Conservation (phyloP, 1,140 invertebrate genomes). For the Apis florea region DNA sequence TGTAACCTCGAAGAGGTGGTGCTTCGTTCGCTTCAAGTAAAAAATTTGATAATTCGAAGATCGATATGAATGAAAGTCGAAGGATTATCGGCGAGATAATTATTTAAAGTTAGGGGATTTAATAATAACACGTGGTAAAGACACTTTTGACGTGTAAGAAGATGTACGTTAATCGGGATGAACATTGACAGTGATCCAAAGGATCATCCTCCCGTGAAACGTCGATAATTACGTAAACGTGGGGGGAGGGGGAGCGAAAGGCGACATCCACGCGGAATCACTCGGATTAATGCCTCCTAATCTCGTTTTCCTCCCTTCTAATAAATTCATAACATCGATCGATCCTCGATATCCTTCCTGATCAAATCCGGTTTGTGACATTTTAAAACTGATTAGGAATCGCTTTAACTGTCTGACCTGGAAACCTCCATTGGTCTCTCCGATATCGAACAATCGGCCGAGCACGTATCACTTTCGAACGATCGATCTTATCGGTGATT, state of each 20-base stretch:
- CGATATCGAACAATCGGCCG: not conserved
- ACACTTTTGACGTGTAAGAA: not conserved
- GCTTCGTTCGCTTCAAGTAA: too few relatives aligned
- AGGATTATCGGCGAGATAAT: too few relatives aligned
- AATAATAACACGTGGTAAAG: too few relatives aligned
- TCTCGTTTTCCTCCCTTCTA: slow-evolving; percentile 55
- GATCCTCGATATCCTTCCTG: slow-evolving; percentile 60
- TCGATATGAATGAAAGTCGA: too few relatives aligned
- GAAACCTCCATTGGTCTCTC: slow-evolving; percentile 11
- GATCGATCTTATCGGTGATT: slow-evolving; percentile 15
- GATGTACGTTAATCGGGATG: not conserved
- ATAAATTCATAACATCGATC: slow-evolving; percentile 71
- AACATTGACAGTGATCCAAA: not conserved
- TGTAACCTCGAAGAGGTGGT: too few relatives aligned
- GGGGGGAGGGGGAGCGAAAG: too few relatives aligned
- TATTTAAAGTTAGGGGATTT: too few relatives aligned
- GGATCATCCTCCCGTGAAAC: not conserved
- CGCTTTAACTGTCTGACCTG: not conserved
- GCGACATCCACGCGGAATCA: slow-evolving; percentile 15
- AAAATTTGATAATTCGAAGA: too few relatives aligned
- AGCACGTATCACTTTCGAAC: not conserved
- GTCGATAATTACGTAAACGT: slow-evolving; percentile 26
- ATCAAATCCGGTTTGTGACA: slow-evolving; percentile 64
- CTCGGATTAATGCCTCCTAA: slow-evolving; percentile 51
- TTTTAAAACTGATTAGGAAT: slow-evolving; percentile 69